These are phyloP conservation scores for Physocephala rufipes DNA, from an alignment of 2,888 invertebrate genomes.

Conservation along the genomic window DNA sequence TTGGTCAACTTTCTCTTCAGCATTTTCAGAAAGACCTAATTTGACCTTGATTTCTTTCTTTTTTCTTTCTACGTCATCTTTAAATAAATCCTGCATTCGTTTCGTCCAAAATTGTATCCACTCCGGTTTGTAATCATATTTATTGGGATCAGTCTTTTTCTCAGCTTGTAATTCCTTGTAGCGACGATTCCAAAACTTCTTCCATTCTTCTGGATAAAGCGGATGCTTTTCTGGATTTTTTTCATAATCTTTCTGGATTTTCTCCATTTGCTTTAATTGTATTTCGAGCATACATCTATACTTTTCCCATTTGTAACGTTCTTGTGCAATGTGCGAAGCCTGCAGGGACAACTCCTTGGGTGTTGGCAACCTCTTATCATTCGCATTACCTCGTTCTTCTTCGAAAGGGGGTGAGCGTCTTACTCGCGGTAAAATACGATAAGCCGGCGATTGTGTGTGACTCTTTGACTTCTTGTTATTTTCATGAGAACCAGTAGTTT, in stretches of 20 bases:
- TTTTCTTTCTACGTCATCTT: conserved; percentile 73
- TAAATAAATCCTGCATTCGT: conserved; percentile 81
- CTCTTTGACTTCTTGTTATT: conserved; percentile 49
- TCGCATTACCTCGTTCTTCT: conserved; percentile 36
- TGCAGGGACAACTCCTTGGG: conserved; percentile 62
- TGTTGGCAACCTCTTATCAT: conserved; percentile 55
- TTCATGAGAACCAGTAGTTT: conserved; percentile 50
- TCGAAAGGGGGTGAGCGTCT: conserved; percentile 55
- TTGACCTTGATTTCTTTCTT: conserved; percentile 76
- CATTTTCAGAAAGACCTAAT: conserved; percentile 68
- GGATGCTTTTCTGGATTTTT: conserved; percentile 90
- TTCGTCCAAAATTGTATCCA: conserved; percentile 89
- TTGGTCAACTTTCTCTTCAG: conserved; percentile 60
- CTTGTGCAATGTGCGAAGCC: conserved; percentile 63
- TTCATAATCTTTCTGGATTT: conserved; percentile 77
- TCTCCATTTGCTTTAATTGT: conserved; percentile 68
- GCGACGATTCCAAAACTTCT: conserved; percentile 85
- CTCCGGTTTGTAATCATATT: conserved; percentile 87
- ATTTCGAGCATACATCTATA: conserved; percentile 65
- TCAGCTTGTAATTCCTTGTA: conserved; percentile 81
- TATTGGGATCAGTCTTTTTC: conserved; percentile 73
- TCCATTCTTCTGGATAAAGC: conserved; percentile 89
- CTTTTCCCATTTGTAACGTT: conserved; percentile 69
- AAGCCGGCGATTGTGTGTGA: conserved; percentile 50
- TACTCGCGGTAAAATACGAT: conserved; percentile 48